Percentiles rank a stretch among this genome's conserved stretches.
Evolutionary conservation across 2,888 invertebrate genomes (phyloP).

Genomic region (Rhyacophila evoluta): DNA sequence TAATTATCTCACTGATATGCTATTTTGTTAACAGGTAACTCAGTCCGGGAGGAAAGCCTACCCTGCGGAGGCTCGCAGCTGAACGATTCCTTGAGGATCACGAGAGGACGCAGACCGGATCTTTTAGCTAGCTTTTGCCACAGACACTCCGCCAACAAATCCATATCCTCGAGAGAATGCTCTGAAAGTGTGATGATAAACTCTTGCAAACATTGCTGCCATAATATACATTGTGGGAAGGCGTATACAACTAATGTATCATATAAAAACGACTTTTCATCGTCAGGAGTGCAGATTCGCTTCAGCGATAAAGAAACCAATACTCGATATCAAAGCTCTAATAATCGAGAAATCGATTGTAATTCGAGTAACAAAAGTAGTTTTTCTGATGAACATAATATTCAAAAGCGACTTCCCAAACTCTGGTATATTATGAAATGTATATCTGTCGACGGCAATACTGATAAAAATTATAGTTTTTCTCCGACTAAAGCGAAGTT

Average conservation of each 20-base stretch:
- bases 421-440: slow-evolving; percentile 46
- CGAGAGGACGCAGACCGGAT: slow-evolving; percentile 29
- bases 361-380: not conserved
- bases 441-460: slow-evolving; percentile 1
- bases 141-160: not conserved
- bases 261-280: slow-evolving; percentile 32
- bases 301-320: slow-evolving; percentile 45
- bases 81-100: slow-evolving; percentile 35
- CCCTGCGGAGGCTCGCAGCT: slow-evolving; percentile 35
- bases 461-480: slow-evolving; percentile 30
- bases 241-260: slow-evolving; percentile 35
- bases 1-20: not conserved
- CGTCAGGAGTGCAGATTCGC: slow-evolving; percentile 32
- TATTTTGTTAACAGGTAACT: slow-evolving; percentile 46
- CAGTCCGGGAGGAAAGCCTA: slow-evolving; percentile 52
- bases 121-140: not conserved
- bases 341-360: not conserved
- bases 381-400: not conserved
- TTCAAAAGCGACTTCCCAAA: not conserved
- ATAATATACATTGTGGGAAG: slow-evolving; percentile 53
- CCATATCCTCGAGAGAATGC: not conserved
- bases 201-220: slow-evolving; percentile 33
- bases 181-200: not conserved
- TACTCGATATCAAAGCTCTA: slow-evolving; percentile 27
- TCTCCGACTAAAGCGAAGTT: slow-evolving; percentile 29